Evolutionary conservation across 2,797 vertebrate genomes (phyloP), one percentile per base, ranked within the genome.

Genomic region (Eremophila alpestris): DNA sequence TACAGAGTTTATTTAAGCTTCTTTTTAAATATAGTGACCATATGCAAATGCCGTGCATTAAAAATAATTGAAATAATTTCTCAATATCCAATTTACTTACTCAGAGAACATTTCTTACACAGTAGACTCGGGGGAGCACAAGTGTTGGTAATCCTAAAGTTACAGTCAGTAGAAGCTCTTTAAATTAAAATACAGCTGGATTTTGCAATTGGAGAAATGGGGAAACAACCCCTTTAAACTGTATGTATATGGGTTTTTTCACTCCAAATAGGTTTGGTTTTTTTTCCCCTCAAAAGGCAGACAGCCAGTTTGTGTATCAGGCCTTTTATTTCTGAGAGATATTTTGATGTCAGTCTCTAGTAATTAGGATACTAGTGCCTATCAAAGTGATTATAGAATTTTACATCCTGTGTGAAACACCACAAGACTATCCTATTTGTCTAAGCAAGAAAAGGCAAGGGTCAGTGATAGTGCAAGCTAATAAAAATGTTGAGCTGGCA

Each of bases 381-480:
- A 78, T 96, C 89, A 96, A 49, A 96, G 94, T 68, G 55, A 41
- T 59, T 88, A 62, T 97, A 92, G 95, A 75, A 89, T 96, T 97
- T 96, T 96, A 84, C 24, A 87, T 54, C 93, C 56, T 88, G 68
- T 89, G 38, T 94, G 91, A 97, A 96, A 87, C 88, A 70, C 46
- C 46, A 45, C 56, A 52, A 69, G 54, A 71, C 77, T 91, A 80
- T 82, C 67, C 51, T 63, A 63, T 73, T 91, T 95, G 67, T 95
- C 80, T 87, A 36, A 85, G 36, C 36, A 76, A 83, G 77, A 85
- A 86, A 92, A 96, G 64, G 64, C n/a, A 92, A 75, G 85, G 65
- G 52, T 88, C 48, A 93, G 71, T 96, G 96, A 94, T 88, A 94
- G 77, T 94, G 62, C 65, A 75, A 26, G 74, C 93, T 95, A 82